A percentile compares a stretch with the other conserved stretches of the same genome.
Evolutionary conservation across 2,113 vertebrate species (phyloP).

Genomic region (Rhizomys pruinosus): DNA sequence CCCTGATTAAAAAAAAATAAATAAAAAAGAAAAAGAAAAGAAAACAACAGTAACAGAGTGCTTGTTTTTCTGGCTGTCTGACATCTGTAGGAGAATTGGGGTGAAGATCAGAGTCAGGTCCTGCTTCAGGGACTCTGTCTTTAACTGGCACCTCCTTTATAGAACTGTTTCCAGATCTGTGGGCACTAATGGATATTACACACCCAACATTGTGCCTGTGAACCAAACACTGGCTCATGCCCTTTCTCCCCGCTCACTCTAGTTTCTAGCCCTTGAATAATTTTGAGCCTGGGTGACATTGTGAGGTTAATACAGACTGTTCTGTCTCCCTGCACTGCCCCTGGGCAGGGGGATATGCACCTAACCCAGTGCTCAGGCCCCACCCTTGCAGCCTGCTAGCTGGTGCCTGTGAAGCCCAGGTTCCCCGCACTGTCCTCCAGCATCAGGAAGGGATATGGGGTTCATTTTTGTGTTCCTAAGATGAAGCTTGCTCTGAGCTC

Average conservation of each 20-base stretch:
- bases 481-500: not conserved
- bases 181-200: not conserved
- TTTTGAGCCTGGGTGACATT: not conserved
- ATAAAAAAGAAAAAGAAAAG: not conserved
- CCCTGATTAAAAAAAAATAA: not conserved
- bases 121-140: accelerated
- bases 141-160: not conserved
- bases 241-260: too few relatives aligned
- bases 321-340: too few relatives aligned
- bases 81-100: not conserved
- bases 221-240: too few relatives aligned
- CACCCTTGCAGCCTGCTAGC: not conserved
- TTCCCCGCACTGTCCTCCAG: not conserved
- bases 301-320: not conserved
- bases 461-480: not conserved
- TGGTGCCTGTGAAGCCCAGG: not conserved
- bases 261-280: not conserved
- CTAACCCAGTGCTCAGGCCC: too few relatives aligned
- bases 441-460: not conserved
- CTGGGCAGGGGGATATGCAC: not conserved
- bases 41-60: not conserved
- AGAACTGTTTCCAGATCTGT: not conserved
- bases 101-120: not conserved
- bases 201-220: accelerated
- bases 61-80: not conserved